A percentile compares a stretch with the other conserved stretches of the same genome.
These are phyloP conservation scores for Conger conger DNA, from an alignment of 2,113 vertebrate genomes.

Conservation along the genomic window DNA sequence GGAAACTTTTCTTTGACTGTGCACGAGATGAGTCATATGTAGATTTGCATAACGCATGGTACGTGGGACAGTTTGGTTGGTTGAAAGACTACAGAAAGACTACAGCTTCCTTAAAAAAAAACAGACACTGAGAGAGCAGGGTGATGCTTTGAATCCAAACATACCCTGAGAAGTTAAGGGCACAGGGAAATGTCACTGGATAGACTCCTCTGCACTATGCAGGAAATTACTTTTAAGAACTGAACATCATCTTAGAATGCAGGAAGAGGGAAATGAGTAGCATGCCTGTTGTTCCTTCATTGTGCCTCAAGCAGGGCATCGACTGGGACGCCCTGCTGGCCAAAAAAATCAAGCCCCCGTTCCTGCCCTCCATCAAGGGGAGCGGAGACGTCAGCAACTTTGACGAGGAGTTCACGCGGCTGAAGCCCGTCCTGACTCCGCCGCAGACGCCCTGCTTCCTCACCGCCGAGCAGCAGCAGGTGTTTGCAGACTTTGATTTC, in stretches of 20 bases:
- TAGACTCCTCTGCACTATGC: background rate
- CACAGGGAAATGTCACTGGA: background rate
- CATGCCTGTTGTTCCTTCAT: background rate
- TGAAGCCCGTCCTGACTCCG: constrained; percentile 79
- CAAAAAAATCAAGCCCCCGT: constrained; percentile 75
- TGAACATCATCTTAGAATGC: background rate
- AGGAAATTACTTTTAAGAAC: background rate
- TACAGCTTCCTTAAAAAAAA: background rate
- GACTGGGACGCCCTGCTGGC: constrained; percentile 86
- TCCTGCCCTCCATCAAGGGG: constrained; percentile 75
- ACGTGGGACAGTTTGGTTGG: background rate
- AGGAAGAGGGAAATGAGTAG: background rate
- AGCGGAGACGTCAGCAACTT: constrained; percentile 82
- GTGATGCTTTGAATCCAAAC: background rate
- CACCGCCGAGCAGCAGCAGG: constrained; percentile 72
- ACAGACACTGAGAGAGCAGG: background rate
- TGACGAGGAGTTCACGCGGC: constrained; percentile 84
- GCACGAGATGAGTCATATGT: background rate
- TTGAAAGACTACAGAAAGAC: background rate
- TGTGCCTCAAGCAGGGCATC: constrained; percentile 72
- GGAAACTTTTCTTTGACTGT: too few relatives aligned
- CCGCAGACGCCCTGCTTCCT: constrained; percentile 66
- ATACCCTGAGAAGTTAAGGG: background rate
- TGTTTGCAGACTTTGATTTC: constrained; percentile 89
- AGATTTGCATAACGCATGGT: background rate